These are phyloP conservation scores for Engraulis encrasicolus DNA, from an alignment of 2,113 vertebrate species.

Conservation along the genomic window DNA sequence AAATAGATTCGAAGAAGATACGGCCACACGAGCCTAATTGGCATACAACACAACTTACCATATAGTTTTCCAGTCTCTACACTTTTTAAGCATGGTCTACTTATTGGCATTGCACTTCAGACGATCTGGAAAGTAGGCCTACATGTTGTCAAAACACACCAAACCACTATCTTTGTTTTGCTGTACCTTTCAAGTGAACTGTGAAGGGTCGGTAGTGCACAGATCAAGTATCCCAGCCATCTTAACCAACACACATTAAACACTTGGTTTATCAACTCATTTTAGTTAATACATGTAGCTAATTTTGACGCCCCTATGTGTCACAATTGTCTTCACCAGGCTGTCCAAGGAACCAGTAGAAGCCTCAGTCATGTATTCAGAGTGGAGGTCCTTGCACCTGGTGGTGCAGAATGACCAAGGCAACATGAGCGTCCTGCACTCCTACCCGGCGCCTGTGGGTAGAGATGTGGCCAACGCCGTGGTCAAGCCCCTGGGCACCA, in stretches of 20 bases:
- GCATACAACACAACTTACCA: neutral
- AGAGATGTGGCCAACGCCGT: conserved; percentile 89
- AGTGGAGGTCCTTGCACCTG: conserved; percentile 60
- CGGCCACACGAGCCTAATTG: neutral
- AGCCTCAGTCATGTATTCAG: conserved; percentile 54
- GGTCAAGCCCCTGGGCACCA: conserved; percentile 85
- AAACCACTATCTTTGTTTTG: neutral
- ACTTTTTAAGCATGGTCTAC: neutral
- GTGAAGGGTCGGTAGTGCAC: neutral
- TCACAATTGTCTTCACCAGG: neutral
- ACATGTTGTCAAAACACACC: conserved; percentile 30
- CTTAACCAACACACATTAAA: neutral
- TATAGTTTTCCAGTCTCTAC: neutral
- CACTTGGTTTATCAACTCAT: neutral
- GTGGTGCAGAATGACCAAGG: conserved; percentile 83
- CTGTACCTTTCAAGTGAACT: conserved; percentile 19
- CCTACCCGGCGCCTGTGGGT: conserved; percentile 86
- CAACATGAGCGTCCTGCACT: conserved; percentile 88
- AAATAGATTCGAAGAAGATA: neutral
- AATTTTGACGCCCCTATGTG: no score
- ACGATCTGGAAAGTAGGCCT: neutral
- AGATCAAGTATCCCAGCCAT: neutral
- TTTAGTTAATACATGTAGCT: neutral
- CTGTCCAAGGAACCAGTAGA: conserved; percentile 39
- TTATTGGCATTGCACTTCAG: neutral